Evolutionary conservation across 2,888 invertebrate genomes (phyloP).

Genomic region (Lasioglossum zephyrum): DNA sequence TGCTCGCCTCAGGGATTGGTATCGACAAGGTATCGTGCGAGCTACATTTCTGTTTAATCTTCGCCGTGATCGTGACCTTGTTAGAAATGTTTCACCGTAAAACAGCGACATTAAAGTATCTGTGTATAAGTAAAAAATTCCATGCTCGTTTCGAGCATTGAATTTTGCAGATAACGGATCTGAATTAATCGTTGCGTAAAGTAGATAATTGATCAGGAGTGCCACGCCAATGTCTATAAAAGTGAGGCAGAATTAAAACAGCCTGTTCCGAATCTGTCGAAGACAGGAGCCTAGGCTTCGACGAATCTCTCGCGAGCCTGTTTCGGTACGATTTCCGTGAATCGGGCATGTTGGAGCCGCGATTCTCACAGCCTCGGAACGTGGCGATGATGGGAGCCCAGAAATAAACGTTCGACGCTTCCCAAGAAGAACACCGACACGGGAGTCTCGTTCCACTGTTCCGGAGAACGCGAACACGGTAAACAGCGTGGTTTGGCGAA

Average conservation of each 20-base stretch:
- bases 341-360: conserved; percentile 5
- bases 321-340: conserved; percentile 45
- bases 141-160: neutral
- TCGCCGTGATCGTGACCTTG: neutral
- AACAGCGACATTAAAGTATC: neutral
- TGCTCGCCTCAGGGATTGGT: neutral
- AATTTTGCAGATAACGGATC: neutral
- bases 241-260: neutral
- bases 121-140: neutral
- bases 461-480: conserved; percentile 35
- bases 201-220: neutral
- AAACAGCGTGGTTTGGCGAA: conserved; percentile 63
- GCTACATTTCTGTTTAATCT: neutral
- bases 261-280: neutral
- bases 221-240: neutral
- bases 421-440: conserved; percentile 40
- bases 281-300: neutral
- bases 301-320: conserved; percentile 12
- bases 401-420: conserved; percentile 63
- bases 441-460: conserved; percentile 31
- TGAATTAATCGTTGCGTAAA: neutral
- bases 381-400: conserved; percentile 35
- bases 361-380: conserved; percentile 42
- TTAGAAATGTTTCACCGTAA: neutral
- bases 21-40: neutral